Evolutionary conservation across 2,113 vertebrate genomes (phyloP).

Genomic region (Labrus mixtus): DNA sequence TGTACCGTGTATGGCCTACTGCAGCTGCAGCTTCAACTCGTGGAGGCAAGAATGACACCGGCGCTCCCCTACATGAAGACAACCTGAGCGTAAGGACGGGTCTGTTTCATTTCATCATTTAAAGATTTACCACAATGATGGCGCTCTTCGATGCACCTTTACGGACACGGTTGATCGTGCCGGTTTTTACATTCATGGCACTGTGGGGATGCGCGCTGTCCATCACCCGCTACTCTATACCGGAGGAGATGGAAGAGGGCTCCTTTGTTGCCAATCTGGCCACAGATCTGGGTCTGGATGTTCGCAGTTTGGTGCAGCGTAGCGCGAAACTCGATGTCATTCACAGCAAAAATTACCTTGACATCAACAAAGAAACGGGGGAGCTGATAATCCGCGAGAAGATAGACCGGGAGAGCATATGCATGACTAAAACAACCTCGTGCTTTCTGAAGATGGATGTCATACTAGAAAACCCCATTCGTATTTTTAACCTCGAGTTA

Average conservation of each 20-base stretch:
- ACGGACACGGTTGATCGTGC: slow-evolving; percentile 55
- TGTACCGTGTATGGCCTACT: slow-evolving; percentile 59
- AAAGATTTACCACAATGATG: slow-evolving; percentile 40
- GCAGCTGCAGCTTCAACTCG: slow-evolving; percentile 66
- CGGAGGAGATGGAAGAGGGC: slow-evolving; percentile 85
- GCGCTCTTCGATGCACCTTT: slow-evolving; percentile 34
- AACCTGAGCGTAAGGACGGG: slow-evolving; percentile 49
- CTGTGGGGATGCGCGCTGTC: slow-evolving; percentile 77
- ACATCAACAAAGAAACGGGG: slow-evolving; percentile 84
- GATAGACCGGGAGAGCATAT: slow-evolving; percentile 84
- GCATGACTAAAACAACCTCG: slow-evolving; percentile 81
- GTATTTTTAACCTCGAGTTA: slow-evolving; percentile 83
- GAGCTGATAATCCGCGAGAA: slow-evolving; percentile 82
- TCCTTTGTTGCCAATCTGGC: slow-evolving; percentile 85
- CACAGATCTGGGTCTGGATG: slow-evolving; percentile 82
- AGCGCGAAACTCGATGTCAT: slow-evolving; percentile 83
- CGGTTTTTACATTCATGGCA: slow-evolving; percentile 56
- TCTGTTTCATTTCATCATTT: slow-evolving; percentile 17
- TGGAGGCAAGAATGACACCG: slow-evolving; percentile 69
- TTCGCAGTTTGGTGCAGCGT: slow-evolving; percentile 76
- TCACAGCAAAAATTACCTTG: slow-evolving; percentile 82
- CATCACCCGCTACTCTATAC: slow-evolving; percentile 84
- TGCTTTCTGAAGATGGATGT: slow-evolving; percentile 86
- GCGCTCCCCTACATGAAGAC: slow-evolving; percentile 45
- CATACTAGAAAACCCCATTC: slow-evolving; percentile 81